phyloP scores from a whole-genome alignment of 2,888 invertebrate species.

The Meteorus cinctellus region DNA sequence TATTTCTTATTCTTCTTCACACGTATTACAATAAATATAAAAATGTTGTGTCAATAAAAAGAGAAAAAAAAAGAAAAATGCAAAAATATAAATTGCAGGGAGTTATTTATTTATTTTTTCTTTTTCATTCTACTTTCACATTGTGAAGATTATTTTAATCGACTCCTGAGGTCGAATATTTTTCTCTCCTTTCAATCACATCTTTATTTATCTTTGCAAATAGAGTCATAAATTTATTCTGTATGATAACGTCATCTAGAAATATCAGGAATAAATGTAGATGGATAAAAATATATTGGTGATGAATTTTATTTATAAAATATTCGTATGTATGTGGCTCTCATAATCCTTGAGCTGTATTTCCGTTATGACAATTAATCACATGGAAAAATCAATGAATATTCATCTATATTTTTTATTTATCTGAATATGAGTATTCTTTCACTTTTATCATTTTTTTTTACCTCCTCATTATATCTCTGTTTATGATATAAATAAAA shows the following conservation, averaged over 20 bases:
- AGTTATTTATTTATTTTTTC: not conserved
- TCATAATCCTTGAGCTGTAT: conserved; percentile 50
- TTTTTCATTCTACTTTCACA: not conserved
- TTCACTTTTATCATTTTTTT: conserved; percentile 1
- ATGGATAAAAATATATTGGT: not conserved
- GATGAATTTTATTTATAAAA: not conserved
- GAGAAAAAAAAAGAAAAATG: not conserved
- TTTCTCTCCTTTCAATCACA: not conserved
- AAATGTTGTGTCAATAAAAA: not conserved
- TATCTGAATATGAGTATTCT: not conserved
- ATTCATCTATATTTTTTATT: not conserved
- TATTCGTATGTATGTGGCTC: conserved; percentile 32
- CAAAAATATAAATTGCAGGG: not conserved
- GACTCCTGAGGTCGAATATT: not conserved
- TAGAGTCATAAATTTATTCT: too few relatives aligned
- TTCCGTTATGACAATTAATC: conserved; percentile 35
- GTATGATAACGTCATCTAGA: too few relatives aligned
- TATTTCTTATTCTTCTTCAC: not conserved
- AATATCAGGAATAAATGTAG: too few relatives aligned
- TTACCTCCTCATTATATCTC: not conserved
- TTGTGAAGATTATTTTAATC: not conserved
- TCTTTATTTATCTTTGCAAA: not conserved
- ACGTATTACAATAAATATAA: not conserved
- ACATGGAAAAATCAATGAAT: not conserved
- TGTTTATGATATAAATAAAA: not conserved